Evolutionary conservation across 2,888 invertebrate species (phyloP).

Genomic region (Drosophila falleni): DNA sequence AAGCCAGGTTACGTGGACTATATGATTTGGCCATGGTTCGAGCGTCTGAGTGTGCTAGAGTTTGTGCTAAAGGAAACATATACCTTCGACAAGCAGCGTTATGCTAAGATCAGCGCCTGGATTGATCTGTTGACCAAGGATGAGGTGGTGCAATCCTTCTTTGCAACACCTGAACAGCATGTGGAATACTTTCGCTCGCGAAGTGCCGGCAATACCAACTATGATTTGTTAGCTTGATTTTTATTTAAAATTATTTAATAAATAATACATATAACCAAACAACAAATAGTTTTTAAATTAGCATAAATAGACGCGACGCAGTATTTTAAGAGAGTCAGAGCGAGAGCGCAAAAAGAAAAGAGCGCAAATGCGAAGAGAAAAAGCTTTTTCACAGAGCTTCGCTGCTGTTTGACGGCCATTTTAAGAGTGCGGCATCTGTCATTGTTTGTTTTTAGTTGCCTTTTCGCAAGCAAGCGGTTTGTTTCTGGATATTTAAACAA

Average conservation of each 20-base stretch:
- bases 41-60: slow-evolving; percentile 87
- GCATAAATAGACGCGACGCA: background rate
- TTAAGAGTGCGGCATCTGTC: slow-evolving; percentile 24
- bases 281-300: slow-evolving; percentile 51
- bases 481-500: background rate
- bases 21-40: slow-evolving; percentile 95
- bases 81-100: slow-evolving; percentile 58
- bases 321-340: background rate
- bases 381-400: slow-evolving; percentile 25
- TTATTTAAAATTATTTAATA: background rate
- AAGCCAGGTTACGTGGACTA: slow-evolving; percentile 92
- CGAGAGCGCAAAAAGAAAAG: slow-evolving; percentile 1
- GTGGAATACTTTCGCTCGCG: slow-evolving; percentile 89
- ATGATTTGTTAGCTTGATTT: slow-evolving; percentile 46
- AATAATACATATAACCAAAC: slow-evolving; percentile 38
- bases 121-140: slow-evolving; percentile 88
- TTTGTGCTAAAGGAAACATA: slow-evolving; percentile 87
- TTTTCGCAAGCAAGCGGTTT: slow-evolving; percentile 3
- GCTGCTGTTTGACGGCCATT: slow-evolving; percentile 21
- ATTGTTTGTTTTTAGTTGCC: slow-evolving; percentile 14
- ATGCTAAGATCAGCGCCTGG: slow-evolving; percentile 39
- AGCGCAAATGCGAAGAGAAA: slow-evolving; percentile 5
- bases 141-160: slow-evolving; percentile 89
- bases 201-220: slow-evolving; percentile 88
- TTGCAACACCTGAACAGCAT: slow-evolving; percentile 89